Evolutionary conservation across 2,888 invertebrate species (phyloP).

Genomic region (Entomobrya multifasciata): DNA sequence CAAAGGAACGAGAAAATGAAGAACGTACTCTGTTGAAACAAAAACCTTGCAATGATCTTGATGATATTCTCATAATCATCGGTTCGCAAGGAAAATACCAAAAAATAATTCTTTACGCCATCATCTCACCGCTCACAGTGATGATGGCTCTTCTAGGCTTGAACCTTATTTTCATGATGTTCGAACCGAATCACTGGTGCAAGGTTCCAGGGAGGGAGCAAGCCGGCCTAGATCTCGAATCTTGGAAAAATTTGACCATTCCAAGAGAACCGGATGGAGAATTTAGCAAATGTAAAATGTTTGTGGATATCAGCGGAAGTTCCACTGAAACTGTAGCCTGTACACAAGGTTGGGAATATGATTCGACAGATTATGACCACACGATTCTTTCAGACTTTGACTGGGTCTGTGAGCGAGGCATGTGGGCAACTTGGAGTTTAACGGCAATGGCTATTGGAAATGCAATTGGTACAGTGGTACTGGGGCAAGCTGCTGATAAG

Average conservation of each 20-base stretch:
- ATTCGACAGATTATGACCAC: conserved; percentile 83
- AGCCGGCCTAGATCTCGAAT: conserved; percentile 72
- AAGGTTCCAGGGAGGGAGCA: conserved; percentile 83
- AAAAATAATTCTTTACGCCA: conserved; percentile 75
- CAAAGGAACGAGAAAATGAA: too few relatives aligned
- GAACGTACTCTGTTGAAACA: too few relatives aligned
- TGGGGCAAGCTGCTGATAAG: conserved; percentile 84
- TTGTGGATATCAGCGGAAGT: background rate
- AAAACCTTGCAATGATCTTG: conserved; percentile 69
- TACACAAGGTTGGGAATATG: conserved; percentile 83
- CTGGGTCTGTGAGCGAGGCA: conserved; percentile 83
- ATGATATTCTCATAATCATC: conserved; percentile 72
- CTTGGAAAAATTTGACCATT: conserved; percentile 83
- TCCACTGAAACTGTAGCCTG: conserved; percentile 80
- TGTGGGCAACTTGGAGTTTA: conserved; percentile 76
- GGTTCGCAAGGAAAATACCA: conserved; percentile 77
- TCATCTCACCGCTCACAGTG: conserved; percentile 73
- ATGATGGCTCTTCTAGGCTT: conserved; percentile 70
- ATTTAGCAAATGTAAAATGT: conserved; percentile 77
- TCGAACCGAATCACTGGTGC: conserved; percentile 83
- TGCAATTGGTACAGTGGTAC: conserved; percentile 83
- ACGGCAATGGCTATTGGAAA: conserved; percentile 66
- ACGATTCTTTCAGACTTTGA: conserved; percentile 83
- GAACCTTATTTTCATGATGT: conserved; percentile 74
- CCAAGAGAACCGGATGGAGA: conserved; percentile 81